Conservation (phyloP, 2,888 invertebrate genomes). For the Leucozona laternaria region DNA sequence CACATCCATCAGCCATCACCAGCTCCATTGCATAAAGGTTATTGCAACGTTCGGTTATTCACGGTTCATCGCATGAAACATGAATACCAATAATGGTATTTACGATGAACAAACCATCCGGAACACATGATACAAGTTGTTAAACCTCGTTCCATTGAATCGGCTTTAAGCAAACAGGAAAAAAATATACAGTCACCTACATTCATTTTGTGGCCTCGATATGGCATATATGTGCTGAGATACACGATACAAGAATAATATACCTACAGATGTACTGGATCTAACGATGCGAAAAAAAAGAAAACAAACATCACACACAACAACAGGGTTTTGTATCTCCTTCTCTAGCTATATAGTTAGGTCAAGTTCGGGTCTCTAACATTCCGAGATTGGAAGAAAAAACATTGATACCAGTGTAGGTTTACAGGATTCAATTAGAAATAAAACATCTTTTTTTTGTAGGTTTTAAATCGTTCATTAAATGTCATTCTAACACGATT, state of each 20-base stretch:
- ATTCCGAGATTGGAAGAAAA: not conserved
- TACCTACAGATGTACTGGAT: not conserved
- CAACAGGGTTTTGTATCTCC: not conserved
- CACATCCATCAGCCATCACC: slow-evolving; percentile 16
- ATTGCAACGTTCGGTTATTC: slow-evolving; percentile 38
- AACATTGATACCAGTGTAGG: not conserved
- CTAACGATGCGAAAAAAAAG: slow-evolving; percentile 9
- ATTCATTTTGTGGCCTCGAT: slow-evolving; percentile 27
- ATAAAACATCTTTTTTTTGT: no score
- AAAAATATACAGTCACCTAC: slow-evolving; percentile 22
- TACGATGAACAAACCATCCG: slow-evolving; percentile 32
- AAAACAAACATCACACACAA: not conserved
- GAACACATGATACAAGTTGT: slow-evolving; percentile 35
- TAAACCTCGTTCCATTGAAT: not conserved
- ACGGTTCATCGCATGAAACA: slow-evolving; percentile 43
- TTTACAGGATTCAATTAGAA: not conserved
- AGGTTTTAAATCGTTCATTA: no score
- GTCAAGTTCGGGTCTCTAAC: not conserved
- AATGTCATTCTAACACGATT: no score
- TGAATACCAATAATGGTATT: slow-evolving; percentile 56
- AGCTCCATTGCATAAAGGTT: slow-evolving; percentile 15
- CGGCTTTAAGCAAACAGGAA: not conserved
- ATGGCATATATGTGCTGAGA: slow-evolving; percentile 21
- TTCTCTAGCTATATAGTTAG: not conserved
- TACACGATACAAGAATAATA: not conserved